These are phyloP conservation scores for Alectoris magna DNA, from an alignment of 2,797 vertebrate genomes.

Conservation along the genomic window DNA sequence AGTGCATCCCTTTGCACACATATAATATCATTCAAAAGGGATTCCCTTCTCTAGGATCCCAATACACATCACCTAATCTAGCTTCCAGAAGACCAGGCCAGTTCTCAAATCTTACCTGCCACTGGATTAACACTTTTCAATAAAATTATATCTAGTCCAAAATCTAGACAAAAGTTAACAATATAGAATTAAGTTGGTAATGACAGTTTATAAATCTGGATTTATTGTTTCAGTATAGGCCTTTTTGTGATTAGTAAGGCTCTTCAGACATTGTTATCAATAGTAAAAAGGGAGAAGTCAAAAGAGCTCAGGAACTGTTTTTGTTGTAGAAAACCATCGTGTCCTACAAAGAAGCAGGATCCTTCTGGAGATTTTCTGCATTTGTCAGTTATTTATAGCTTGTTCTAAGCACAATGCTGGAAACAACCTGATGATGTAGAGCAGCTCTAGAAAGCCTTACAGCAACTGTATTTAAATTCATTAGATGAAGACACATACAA, in stretches of 20 bases:
- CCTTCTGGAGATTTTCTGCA: conserved; percentile 12
- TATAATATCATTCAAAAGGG: background rate
- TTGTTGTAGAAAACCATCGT: background rate
- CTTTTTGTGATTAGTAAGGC: background rate
- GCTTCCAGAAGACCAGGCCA: background rate
- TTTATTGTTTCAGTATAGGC: background rate
- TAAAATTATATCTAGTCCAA: background rate
- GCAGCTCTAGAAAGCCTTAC: conserved; percentile 8
- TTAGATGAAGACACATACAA: background rate
- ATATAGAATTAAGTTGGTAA: background rate
- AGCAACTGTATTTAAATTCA: background rate
- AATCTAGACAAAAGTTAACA: background rate
- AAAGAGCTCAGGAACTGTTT: conserved; percentile 16
- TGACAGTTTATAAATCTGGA: background rate
- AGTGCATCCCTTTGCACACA: background rate
- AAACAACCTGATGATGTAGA: background rate
- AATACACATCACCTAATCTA: background rate
- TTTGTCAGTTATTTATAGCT: conserved; percentile 9
- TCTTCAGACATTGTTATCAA: background rate
- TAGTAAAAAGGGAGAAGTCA: background rate
- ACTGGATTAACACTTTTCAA: background rate
- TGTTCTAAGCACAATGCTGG: background rate
- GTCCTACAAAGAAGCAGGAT: background rate
- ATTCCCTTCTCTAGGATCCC: background rate
- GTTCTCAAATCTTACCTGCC: background rate